These are phyloP conservation scores for Onthophagus taurus DNA, from an alignment of 1,140 invertebrate genomes.

Conservation along the genomic window DNA sequence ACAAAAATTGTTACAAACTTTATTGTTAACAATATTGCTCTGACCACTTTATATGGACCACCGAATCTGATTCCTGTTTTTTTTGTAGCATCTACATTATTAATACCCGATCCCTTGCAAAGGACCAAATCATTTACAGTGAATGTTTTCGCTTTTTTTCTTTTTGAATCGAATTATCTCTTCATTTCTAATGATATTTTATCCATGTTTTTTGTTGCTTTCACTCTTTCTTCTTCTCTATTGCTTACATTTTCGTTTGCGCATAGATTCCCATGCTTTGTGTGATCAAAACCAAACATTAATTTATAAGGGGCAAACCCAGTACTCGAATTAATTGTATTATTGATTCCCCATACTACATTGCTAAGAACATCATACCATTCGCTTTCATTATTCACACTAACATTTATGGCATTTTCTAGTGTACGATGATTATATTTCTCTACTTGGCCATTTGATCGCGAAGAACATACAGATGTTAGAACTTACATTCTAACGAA, in stretches of 20 bases:
- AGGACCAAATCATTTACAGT: conserved; percentile 11
- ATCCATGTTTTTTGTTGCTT: conserved; percentile 11
- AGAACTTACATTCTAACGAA: not conserved
- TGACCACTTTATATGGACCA: conserved; percentile 12
- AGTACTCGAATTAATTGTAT: conserved; percentile 2
- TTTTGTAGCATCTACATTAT: too few species aligned
- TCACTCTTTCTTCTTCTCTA: conserved; percentile 6
- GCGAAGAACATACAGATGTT: not conserved
- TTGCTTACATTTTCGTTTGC: not conserved
- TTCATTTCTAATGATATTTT: conserved; percentile 13
- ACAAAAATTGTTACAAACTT: too few species aligned
- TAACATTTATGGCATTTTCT: conserved; percentile 2
- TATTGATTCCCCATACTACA: conserved; percentile 9
- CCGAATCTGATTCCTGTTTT: conserved; percentile 11
- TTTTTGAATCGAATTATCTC: conserved; percentile 13
- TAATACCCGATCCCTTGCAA: not conserved
- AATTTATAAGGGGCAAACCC: conserved; percentile 4
- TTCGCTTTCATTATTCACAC: conserved; percentile 6
- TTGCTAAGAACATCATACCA: not conserved
- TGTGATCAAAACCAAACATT: not conserved
- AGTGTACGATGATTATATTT: conserved; percentile 1
- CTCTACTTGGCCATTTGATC: conserved; percentile 11
- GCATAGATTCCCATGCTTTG: conserved; percentile 10
- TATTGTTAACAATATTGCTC: too few species aligned
- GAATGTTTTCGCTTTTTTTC: conserved; percentile 12